Percentiles rank a stretch among this genome's conserved stretches.
Conservation (phyloP, 1,140 invertebrate species). For the Drosophila pseudoananassae region DNA sequence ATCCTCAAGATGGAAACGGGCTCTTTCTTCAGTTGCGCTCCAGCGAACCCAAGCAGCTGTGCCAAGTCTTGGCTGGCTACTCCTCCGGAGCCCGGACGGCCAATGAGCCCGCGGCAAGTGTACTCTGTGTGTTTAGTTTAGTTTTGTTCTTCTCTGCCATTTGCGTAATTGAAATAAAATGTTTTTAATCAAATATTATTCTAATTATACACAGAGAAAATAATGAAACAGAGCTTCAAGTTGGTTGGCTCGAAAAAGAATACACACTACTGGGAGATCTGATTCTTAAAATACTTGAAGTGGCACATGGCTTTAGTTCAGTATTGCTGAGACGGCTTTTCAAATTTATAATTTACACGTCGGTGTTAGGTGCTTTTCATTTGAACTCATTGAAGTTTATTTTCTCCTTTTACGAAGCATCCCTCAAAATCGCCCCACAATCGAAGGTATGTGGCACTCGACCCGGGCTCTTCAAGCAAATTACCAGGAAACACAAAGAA, state of each 20-base stretch:
- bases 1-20: background rate
- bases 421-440: background rate
- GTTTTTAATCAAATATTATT: conserved; percentile 80
- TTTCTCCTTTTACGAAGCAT: background rate
- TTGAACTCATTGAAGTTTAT: background rate
- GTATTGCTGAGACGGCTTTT: too few species aligned
- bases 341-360: too few species aligned
- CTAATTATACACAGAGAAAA: conserved; percentile 74
- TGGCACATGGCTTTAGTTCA: too few species aligned
- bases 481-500: conserved; percentile 56
- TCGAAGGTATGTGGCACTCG: conserved; percentile 65
- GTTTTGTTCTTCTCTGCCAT: conserved; percentile 26
- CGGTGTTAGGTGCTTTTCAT: background rate
- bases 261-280: too few species aligned
- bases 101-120: conserved; percentile 51
- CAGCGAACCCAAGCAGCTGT: conserved; percentile 65
- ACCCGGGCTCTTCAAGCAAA: conserved; percentile 61
- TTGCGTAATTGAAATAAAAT: conserved; percentile 80
- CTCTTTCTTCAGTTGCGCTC: conserved; percentile 46
- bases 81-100: conserved; percentile 52
- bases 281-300: too few species aligned
- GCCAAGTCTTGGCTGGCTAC: conserved; percentile 20
- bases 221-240: conserved; percentile 53
- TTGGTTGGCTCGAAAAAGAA: too few species aligned
- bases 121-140: conserved; percentile 63